Conservation (phyloP, 2,113 vertebrate genomes). For the Sus scrofa region DNA sequence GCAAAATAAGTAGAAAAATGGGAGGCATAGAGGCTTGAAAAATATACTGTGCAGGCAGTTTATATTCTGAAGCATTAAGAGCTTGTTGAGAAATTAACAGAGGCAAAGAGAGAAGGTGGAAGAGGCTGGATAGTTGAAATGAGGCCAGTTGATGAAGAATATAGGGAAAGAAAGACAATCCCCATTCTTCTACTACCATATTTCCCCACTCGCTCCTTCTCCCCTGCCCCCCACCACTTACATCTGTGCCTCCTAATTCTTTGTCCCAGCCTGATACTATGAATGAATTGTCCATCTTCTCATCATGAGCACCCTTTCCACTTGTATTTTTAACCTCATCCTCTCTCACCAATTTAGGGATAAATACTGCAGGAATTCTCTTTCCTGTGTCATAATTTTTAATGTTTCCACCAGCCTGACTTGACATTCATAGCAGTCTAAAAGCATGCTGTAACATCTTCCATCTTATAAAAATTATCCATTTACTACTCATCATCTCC, state of each 20-base stretch:
- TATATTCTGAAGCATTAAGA: background rate
- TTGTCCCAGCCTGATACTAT: background rate
- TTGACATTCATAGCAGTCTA: background rate
- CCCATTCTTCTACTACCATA: fast-evolving
- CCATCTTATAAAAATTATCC: background rate
- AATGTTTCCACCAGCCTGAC: background rate
- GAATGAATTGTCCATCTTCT: background rate
- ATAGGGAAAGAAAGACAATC: background rate
- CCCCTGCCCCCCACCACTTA: background rate
- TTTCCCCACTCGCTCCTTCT: background rate
- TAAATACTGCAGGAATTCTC: background rate
- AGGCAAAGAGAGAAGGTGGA: background rate
- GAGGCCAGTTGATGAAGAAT: background rate
- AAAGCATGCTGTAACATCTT: background rate
- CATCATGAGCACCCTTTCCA: background rate
- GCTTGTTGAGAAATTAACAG: background rate
- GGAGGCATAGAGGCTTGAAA: background rate
- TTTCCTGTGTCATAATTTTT: background rate
- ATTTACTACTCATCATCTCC: background rate
- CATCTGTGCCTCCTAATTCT: background rate
- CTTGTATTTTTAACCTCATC: background rate
- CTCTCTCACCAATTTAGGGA: background rate
- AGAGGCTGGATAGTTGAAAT: background rate
- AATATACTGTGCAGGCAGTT: background rate
- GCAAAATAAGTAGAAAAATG: background rate